phyloP scores from a whole-genome alignment of 2,888 invertebrate species.

The Coelopa pilipes region DNA sequence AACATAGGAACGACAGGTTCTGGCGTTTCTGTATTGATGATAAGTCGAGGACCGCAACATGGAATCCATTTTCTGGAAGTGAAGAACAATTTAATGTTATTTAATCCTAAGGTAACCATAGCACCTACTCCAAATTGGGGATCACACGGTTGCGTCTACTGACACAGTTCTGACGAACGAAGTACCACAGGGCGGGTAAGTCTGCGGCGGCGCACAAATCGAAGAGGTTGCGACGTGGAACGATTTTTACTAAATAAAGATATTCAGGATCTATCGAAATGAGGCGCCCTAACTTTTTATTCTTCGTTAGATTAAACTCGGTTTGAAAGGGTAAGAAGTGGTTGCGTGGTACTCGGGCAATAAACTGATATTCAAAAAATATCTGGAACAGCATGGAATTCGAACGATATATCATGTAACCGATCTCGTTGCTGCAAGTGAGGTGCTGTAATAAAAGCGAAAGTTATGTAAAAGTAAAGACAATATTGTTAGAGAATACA shows the following conservation, averaged over 20 bases:
- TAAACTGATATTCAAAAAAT: conserved; percentile 73
- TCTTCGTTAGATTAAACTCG: conserved; percentile 51
- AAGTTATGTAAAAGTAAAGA: background rate
- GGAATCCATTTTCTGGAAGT: conserved; percentile 75
- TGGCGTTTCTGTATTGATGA: conserved; percentile 58
- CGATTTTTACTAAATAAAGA: conserved; percentile 75
- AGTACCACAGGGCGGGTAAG: conserved; percentile 75
- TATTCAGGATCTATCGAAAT: conserved; percentile 68
- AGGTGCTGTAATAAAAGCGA: conserved; percentile 67
- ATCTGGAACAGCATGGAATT: conserved; percentile 75
- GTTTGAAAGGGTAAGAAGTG: conserved; percentile 75
- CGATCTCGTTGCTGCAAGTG: conserved; percentile 70
- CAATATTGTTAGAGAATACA: background rate
- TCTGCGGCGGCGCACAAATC: conserved; percentile 70
- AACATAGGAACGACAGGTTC: conserved; percentile 42
- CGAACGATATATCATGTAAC: conserved; percentile 70
- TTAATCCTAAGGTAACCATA: background rate
- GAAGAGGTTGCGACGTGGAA: conserved; percentile 71
- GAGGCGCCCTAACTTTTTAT: conserved; percentile 56
- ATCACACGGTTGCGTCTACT: conserved; percentile 73
- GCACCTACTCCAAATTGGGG: conserved; percentile 78
- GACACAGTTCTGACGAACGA: conserved; percentile 74
- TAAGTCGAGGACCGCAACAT: conserved; percentile 76
- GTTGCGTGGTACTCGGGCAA: conserved; percentile 73
- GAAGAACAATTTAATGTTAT: conserved; percentile 11